Evolutionary conservation across 2,797 vertebrate genomes (phyloP).

Genomic region (Enteromius unitaeniatus): DNA sequence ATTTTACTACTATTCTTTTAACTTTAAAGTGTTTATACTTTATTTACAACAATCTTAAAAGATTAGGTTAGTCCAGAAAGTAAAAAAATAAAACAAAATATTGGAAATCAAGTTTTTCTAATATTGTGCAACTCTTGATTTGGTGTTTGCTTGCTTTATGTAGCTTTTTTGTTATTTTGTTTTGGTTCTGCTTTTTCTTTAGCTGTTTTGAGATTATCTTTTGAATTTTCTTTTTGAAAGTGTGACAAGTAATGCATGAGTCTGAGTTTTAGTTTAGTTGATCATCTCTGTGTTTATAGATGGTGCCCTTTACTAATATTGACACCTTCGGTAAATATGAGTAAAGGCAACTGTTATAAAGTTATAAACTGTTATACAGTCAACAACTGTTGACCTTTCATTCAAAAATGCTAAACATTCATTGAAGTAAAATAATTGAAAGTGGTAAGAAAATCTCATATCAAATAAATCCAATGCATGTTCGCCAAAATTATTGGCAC

Average conservation of each 20-base stretch:
- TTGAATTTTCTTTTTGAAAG: not conserved
- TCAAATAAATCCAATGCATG: not conserved
- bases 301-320: not conserved
- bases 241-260: not conserved
- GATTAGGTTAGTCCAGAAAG: not conserved
- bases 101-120: not conserved
- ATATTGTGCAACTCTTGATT: not conserved
- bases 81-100: no score
- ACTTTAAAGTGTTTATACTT: not conserved
- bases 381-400: not conserved
- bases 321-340: not conserved
- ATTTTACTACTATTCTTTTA: no score
- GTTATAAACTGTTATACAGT: no score
- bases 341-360: not conserved
- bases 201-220: not conserved
- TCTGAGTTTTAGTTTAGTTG: not conserved
- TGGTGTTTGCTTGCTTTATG: constrained; percentile 16
- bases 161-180: not conserved
- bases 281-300: not conserved
- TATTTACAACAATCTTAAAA: not conserved
- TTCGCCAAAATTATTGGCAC: not conserved
- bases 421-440: not conserved
- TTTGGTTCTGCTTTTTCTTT: not conserved
- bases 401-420: not conserved
- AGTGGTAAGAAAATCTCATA: not conserved